Evolutionary conservation across 2,113 vertebrate species (phyloP), one percentile per base, ranked within the genome.

Genomic region (Climacteris rufus): DNA sequence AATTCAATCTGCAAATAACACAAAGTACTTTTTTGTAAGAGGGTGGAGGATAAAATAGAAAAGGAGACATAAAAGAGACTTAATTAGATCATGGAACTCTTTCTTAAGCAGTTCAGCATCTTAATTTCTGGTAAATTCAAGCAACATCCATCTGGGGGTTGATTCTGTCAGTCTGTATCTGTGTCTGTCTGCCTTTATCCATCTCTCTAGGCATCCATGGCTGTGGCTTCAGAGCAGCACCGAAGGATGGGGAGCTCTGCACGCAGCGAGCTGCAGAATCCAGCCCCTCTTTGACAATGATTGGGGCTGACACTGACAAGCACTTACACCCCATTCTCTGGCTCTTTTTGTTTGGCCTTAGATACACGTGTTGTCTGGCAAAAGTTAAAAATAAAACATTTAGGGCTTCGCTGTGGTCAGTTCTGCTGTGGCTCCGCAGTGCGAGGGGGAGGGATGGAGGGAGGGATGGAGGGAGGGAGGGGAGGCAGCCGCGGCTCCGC

Each of bases 311-410:
- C 96, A 72, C 8, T 42, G 96, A 96, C 90, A 45, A 79, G 72
- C 88, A 30, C 94, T 96, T 21, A 93, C 87, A 89, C 86, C 85
- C 93, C 88, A 10, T 39, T 79, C 92, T 19, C 92, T 3, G 37
- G 60, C 86, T 83, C 69, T 68, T 83, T 77, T n/a, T 65, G 37
- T 61, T 92, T 57, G 92, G 90, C 95, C 92, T 95, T 11, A 27
- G 61, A 64, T 59, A 44, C 77, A 65, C 72, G 69, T 82, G 92
- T 82, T 9, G 96, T 95, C 96, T 95, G 92, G 93, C 92, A 5
- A 68, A 96, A 96, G 94, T 96, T 96, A 95, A 96, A 97, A 97
- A 97, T 96, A 97, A 95, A 90, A 1, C 94, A 16, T 96, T 95
- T 72, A 42, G 83, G 88, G 76, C 90, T 50, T 6, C 3, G 13